Evolutionary conservation across 2,113 vertebrate species (phyloP).

Genomic region (Corythornis vintsioides): DNA sequence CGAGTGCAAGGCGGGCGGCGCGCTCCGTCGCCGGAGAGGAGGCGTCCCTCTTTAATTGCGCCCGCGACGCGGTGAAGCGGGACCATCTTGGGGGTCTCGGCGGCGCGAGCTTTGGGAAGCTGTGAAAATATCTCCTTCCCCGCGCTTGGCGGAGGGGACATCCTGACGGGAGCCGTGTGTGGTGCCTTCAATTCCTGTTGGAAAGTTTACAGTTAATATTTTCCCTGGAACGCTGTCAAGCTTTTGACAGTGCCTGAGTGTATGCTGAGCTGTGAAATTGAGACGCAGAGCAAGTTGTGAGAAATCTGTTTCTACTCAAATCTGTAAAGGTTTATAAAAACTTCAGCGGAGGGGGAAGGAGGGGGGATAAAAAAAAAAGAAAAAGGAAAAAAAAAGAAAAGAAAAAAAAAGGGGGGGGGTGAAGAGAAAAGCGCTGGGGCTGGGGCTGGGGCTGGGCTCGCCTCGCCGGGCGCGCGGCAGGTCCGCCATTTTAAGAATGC

Average conservation of each 20-base stretch:
- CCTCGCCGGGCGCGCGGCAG: slow-evolving; percentile 68
- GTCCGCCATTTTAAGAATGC: slow-evolving; percentile 90
- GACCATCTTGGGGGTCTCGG: slow-evolving; percentile 35
- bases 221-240: slow-evolving; percentile 89
- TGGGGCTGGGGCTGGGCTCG: slow-evolving; percentile 55
- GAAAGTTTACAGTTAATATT: slow-evolving; percentile 90
- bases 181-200: slow-evolving; percentile 77
- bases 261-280: slow-evolving; percentile 82
- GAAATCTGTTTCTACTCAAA: slow-evolving; percentile 92
- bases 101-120: not conserved
- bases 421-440: not conserved
- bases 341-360: slow-evolving; percentile 51
- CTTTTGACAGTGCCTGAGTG: slow-evolving; percentile 83
- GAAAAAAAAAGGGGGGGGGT: not conserved
- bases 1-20: slow-evolving; percentile 22
- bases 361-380: not conserved
- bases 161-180: slow-evolving; percentile 65
- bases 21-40: slow-evolving; percentile 49
- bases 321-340: slow-evolving; percentile 80
- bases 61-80: slow-evolving; percentile 5
- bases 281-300: slow-evolving; percentile 81
- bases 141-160: not conserved
- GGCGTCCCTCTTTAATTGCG: slow-evolving; percentile 14
- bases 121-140: slow-evolving; percentile 28
- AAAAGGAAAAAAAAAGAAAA: not conserved